Conservation (phyloP, 2,113 vertebrate species). For the Charina bottae region DNA sequence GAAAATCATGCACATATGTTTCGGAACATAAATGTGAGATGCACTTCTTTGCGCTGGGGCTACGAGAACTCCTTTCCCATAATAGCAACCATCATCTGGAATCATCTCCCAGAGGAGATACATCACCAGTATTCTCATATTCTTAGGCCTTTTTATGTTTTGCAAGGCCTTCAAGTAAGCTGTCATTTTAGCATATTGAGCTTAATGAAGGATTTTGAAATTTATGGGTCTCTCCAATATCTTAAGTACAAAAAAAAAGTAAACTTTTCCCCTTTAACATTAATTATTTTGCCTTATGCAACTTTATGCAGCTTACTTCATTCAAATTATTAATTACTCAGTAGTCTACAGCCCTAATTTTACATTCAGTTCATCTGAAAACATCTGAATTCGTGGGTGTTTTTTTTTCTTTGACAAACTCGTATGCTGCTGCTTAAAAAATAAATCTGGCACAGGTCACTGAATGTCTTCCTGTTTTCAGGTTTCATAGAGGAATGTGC, state of each 20-base stretch:
- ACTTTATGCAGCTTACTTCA: too few relatives aligned
- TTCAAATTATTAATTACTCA: neutral
- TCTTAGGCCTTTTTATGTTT: neutral
- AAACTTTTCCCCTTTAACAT: neutral
- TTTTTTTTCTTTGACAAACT: neutral
- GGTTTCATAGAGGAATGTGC: slow-evolving; percentile 83
- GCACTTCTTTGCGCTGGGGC: neutral
- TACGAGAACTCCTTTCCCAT: neutral
- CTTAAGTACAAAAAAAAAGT: neutral
- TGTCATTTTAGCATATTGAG: neutral
- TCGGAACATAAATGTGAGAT: neutral
- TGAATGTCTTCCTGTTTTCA: slow-evolving; percentile 53
- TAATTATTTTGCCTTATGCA: neutral
- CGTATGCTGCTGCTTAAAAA: neutral
- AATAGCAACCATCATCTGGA: neutral
- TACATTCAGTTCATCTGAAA: too few relatives aligned
- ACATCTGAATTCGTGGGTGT: neutral
- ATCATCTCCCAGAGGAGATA: neutral
- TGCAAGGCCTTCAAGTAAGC: neutral
- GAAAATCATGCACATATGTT: neutral
- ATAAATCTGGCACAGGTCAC: neutral
- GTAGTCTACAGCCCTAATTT: neutral
- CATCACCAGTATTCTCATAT: neutral
- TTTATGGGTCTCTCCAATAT: neutral
- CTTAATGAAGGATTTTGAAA: neutral